These are phyloP conservation scores for Pycnomerus fuliginosus DNA, from an alignment of 2,888 invertebrate genomes.

Conservation along the genomic window DNA sequence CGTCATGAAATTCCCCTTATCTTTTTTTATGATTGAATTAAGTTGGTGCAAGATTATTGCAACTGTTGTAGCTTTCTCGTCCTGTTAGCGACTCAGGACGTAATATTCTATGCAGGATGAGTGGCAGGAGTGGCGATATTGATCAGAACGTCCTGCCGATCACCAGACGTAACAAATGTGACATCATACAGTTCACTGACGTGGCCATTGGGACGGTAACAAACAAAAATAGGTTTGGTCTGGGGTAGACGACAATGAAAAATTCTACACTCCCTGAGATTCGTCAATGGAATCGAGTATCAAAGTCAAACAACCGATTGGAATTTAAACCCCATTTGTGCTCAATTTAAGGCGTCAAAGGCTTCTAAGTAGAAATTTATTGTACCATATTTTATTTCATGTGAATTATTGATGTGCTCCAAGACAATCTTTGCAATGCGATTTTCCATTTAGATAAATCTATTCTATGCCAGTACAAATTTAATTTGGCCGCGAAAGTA, in stretches of 20 bases:
- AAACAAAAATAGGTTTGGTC: slow-evolving; percentile 20
- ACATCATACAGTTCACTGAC: slow-evolving; percentile 41
- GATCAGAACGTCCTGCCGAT: slow-evolving; percentile 40
- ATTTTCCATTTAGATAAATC: no score
- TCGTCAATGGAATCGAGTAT: slow-evolving; percentile 2
- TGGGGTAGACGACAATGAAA: slow-evolving; percentile 17
- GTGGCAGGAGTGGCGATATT: no score
- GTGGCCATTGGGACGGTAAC: slow-evolving; percentile 15
- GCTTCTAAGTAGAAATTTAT: slow-evolving; percentile 23
- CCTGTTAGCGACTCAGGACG: no score
- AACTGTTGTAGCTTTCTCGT: no score
- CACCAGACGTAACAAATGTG: slow-evolving; percentile 43
- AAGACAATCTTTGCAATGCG: no score
- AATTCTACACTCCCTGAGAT: slow-evolving; percentile 2
- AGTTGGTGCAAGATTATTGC: no score
- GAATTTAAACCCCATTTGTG: slow-evolving; percentile 21
- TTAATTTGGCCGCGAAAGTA: no score
- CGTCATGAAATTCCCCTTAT: no score
- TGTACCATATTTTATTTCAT: slow-evolving; percentile 19
- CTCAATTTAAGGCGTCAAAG: slow-evolving; percentile 23
- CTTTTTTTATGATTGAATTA: no score
- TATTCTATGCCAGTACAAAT: no score
- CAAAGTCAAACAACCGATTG: slow-evolving; percentile 2
- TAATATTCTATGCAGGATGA: no score
- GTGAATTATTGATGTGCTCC: no score